A percentile compares a stretch with the other conserved stretches of the same genome.
Conservation (phyloP, 2,113 vertebrate species). For the Vicugna pacos region DNA sequence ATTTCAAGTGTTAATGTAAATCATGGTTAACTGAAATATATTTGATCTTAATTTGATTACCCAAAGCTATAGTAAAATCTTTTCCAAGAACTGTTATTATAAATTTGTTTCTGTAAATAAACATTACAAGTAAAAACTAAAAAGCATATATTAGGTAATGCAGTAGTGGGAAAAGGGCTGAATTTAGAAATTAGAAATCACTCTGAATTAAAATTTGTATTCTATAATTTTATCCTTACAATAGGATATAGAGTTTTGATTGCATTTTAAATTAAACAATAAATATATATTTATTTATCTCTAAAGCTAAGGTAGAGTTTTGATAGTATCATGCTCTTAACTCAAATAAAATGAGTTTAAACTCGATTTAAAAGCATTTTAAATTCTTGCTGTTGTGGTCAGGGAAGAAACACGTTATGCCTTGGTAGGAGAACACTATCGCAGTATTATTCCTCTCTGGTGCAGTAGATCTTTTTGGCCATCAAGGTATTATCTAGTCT, state of each 20-base stretch:
- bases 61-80: background rate
- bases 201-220: background rate
- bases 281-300: background rate
- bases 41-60: background rate
- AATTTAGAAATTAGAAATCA: slow-evolving; percentile 39
- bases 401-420: background rate
- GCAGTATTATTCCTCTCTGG: background rate
- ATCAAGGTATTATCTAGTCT: slow-evolving; percentile 16
- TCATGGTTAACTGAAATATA: background rate
- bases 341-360: background rate
- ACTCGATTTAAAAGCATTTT: background rate
- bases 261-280: background rate
- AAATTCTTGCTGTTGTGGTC: background rate
- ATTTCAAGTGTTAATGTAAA: background rate
- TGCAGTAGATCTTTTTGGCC: background rate
- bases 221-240: background rate
- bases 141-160: background rate
- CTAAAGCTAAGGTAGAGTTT: background rate
- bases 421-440: background rate
- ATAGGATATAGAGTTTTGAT: background rate
- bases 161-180: background rate
- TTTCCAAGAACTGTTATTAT: background rate
- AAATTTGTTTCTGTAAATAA: background rate
- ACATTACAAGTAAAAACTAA: background rate
- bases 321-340: background rate